phyloP scores from a whole-genome alignment of 1,140 invertebrate genomes.

The Druon quercuslanigerum region DNA sequence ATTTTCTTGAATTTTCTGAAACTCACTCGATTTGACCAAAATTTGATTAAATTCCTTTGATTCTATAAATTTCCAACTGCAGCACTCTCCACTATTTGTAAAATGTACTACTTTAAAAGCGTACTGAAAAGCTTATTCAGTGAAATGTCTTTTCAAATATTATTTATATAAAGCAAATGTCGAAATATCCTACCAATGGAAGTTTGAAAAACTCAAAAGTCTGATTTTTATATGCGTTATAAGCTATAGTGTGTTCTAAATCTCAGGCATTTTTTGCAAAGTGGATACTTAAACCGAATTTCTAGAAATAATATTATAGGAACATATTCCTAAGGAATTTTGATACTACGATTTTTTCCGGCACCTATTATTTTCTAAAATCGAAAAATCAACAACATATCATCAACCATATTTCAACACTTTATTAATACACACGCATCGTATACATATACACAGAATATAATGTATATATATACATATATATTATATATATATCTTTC shows the following conservation, averaged over 20 bases:
- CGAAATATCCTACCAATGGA: neutral
- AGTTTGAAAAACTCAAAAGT: neutral
- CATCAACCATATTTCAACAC: constrained; percentile 65
- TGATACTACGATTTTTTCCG: neutral
- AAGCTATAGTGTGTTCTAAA: neutral
- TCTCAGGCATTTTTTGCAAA: constrained; percentile 3
- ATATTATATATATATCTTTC: constrained; percentile 46
- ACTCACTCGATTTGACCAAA: too few relatives aligned
- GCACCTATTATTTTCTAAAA: constrained; percentile 18
- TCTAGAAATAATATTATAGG: neutral
- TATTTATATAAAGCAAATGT: too few relatives aligned
- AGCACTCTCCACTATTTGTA: too few relatives aligned
- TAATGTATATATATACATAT: constrained; percentile 55
- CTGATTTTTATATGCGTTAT: neutral
- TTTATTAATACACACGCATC: constrained; percentile 67
- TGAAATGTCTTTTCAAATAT: too few relatives aligned
- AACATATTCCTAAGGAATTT: neutral
- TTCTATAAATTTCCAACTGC: too few relatives aligned
- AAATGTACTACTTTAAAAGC: too few relatives aligned
- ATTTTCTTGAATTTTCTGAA: too few relatives aligned
- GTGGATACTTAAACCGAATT: neutral
- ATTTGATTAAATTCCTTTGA: too few relatives aligned
- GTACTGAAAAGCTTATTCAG: too few relatives aligned
- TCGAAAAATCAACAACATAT: constrained; percentile 37
- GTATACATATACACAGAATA: constrained; percentile 64